A percentile compares a stretch with the other conserved stretches of the same genome.
Conservation (phyloP, 2,113 vertebrate species). For the Elaphurus davidianus region DNA sequence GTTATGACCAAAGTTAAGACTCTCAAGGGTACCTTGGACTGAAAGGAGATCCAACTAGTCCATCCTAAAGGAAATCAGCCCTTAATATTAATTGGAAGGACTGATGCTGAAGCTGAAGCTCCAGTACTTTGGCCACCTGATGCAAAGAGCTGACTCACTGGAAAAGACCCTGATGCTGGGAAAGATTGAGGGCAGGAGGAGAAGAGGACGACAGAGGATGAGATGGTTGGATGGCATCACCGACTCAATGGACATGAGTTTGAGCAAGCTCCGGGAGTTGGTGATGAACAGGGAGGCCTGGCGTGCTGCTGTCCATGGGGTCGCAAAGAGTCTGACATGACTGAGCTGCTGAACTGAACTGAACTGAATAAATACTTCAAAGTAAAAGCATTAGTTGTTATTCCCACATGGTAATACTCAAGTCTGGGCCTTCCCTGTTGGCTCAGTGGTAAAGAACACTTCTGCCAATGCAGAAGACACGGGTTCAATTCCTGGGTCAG, state of each 20-base stretch:
- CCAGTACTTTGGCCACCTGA: not conserved
- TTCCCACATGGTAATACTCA: not conserved
- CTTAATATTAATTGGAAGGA: not conserved
- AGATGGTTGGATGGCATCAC: not conserved
- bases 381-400: not conserved
- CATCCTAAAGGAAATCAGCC: not conserved
- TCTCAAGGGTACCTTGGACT: not conserved
- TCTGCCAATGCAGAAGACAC: not conserved
- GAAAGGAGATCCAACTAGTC: not conserved
- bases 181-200: not conserved
- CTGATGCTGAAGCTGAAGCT: not conserved
- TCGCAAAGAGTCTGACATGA: fast-evolving
- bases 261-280: not conserved
- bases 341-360: not conserved
- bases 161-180: not conserved
- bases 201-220: not conserved
- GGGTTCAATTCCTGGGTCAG: not conserved
- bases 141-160: not conserved
- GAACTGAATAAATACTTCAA: not conserved
- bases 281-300: not conserved
- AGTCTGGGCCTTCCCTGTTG: not conserved
- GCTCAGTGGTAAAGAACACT: not conserved
- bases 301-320: not conserved
- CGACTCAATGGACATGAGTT: not conserved
- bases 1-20: not conserved